phyloP scores from a whole-genome alignment of 2,888 invertebrate genomes.

The Gnatocerus cornutus region DNA sequence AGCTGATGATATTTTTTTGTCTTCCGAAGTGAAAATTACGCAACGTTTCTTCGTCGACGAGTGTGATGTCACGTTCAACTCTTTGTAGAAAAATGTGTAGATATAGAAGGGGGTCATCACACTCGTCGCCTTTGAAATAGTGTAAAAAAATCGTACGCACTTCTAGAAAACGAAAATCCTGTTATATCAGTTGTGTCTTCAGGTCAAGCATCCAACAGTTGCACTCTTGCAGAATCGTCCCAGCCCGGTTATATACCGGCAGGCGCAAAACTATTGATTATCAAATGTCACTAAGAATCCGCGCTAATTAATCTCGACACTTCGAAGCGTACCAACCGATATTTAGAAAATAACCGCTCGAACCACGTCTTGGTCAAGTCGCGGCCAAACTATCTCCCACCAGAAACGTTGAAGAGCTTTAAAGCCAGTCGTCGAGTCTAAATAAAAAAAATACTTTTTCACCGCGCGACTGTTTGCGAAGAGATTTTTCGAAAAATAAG shows the following conservation, averaged over 20 bases:
- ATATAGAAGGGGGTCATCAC: neutral
- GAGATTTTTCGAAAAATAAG: slow-evolving; percentile 52
- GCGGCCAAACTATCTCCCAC: slow-evolving; percentile 53
- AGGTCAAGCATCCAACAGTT: slow-evolving; percentile 29
- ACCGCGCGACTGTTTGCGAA: slow-evolving; percentile 43
- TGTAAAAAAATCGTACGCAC: slow-evolving; percentile 5
- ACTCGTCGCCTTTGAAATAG: neutral
- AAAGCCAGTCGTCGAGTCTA: slow-evolving; percentile 43
- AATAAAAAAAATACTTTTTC: slow-evolving; percentile 46
- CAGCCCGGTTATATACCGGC: slow-evolving; percentile 9
- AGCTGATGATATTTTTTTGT: too few species aligned
- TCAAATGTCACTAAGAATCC: slow-evolving; percentile 40
- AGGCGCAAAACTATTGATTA: slow-evolving; percentile 47
- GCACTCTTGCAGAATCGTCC: slow-evolving; percentile 30
- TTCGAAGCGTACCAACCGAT: slow-evolving; percentile 2
- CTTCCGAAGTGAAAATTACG: slow-evolving; percentile 1
- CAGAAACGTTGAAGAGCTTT: slow-evolving; percentile 51
- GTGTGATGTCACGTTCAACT: slow-evolving; percentile 9
- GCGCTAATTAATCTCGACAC: slow-evolving; percentile 24
- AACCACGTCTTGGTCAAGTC: slow-evolving; percentile 43
- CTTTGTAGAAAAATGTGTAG: neutral
- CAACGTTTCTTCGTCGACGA: neutral
- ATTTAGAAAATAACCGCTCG: slow-evolving; percentile 13
- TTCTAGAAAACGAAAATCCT: neutral
- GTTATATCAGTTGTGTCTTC: neutral